Evolutionary conservation across 2,113 vertebrate genomes (phyloP).

Genomic region (Chascanopsetta lugubris): DNA sequence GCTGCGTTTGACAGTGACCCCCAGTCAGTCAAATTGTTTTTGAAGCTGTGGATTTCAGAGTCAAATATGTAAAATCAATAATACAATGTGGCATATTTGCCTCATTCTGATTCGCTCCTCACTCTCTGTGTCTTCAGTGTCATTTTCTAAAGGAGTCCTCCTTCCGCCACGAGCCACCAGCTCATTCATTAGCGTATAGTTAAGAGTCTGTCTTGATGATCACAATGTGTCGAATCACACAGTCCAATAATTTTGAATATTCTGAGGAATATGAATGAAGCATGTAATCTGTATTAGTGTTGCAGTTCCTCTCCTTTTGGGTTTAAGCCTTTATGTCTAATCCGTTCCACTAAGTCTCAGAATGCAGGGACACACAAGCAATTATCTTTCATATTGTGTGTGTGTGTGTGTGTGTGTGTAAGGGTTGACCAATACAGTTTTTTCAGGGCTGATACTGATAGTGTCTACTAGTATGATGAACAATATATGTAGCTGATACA

Average conservation of each 20-base stretch:
- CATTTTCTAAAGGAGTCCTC: no score
- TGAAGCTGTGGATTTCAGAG: constrained; percentile 40
- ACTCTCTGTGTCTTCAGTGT: constrained; percentile 8
- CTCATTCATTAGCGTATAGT: not conserved
- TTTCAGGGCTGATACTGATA: no score
- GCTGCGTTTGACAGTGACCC: constrained; percentile 18
- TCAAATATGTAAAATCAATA: constrained; percentile 48
- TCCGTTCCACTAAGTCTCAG: not conserved
- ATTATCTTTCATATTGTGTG: no score
- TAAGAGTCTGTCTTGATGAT: not conserved
- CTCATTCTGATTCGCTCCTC: constrained; percentile 18
- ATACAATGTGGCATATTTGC: constrained; percentile 27
- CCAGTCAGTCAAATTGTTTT: constrained; percentile 9
- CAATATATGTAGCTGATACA: no score
- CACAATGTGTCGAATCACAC: no score
- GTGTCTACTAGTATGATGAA: no score
- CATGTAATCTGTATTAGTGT: not conserved
- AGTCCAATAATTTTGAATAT: not conserved
- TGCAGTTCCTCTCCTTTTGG: not conserved
- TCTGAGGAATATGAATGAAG: not conserved
- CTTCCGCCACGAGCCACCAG: not conserved
- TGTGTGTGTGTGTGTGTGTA: no score
- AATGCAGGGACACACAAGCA: not conserved
- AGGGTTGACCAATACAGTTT: no score
- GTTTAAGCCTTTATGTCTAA: not conserved